These are phyloP conservation scores for Odontamblyopus lacepedii DNA, from an alignment of 2,797 vertebrate genomes.

Conservation along the genomic window DNA sequence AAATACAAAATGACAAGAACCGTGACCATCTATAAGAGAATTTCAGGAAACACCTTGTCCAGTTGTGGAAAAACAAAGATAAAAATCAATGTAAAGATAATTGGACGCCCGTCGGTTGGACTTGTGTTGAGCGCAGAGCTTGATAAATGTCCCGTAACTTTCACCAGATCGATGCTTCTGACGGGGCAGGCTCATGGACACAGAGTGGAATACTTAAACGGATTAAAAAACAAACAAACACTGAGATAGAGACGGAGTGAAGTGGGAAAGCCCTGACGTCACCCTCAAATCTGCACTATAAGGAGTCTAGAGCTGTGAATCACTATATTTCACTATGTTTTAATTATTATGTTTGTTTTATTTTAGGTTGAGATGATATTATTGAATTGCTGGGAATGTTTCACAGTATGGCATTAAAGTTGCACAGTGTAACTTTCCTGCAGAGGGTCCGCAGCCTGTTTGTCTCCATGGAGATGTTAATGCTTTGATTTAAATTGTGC, in stretches of 20 bases:
- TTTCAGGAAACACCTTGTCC: neutral
- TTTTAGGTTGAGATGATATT: no score
- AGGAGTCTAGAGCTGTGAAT: no score
- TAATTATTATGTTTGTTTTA: no score
- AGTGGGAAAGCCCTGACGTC: conserved; percentile 48
- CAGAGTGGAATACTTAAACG: conserved; percentile 65
- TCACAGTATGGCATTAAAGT: no score
- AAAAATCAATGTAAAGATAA: conserved; percentile 7
- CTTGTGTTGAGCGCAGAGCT: neutral
- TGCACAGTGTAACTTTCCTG: no score
- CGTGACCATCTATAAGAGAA: neutral
- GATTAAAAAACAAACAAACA: conserved; percentile 73
- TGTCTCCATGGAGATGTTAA: no score
- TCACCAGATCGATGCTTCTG: conserved; percentile 45
- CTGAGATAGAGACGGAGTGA: conserved; percentile 24
- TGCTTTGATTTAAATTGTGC: no score
- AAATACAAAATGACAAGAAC: neutral
- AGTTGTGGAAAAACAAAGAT: neutral
- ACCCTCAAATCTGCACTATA: conserved; percentile 48
- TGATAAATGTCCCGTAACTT: neutral
- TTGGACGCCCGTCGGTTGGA: neutral
- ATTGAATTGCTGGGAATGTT: no score
- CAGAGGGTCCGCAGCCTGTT: no score
- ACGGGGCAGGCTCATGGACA: conserved; percentile 55
- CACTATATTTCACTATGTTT: no score